A percentile compares a stretch with the other conserved stretches of the same genome.
Evolutionary conservation across 2,888 invertebrate genomes (phyloP).

Genomic region (Lottia scabra): DNA sequence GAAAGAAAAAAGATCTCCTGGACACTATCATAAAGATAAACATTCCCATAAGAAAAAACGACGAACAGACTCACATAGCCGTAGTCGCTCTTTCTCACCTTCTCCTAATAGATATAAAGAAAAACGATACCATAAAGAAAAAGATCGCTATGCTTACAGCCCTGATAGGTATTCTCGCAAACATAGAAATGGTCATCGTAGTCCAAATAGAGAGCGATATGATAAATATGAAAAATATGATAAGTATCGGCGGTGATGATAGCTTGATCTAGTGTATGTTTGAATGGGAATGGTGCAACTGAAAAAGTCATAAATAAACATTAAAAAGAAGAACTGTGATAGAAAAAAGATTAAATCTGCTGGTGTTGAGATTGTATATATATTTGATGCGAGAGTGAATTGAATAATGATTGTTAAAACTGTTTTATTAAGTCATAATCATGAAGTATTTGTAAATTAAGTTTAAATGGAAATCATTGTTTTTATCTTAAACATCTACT

Average conservation of each 20-base stretch:
- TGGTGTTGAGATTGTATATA: too few relatives aligned
- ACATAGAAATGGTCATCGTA: slow-evolving; percentile 40
- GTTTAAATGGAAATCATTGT: too few relatives aligned
- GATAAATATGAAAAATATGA: slow-evolving; percentile 41
- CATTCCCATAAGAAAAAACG: slow-evolving; percentile 48
- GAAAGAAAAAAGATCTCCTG: slow-evolving; percentile 42
- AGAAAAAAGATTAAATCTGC: neutral
- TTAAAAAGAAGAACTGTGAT: neutral
- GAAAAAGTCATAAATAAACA: neutral
- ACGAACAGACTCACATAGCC: slow-evolving; percentile 37
- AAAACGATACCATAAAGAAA: slow-evolving; percentile 5
- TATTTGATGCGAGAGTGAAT: too few relatives aligned
- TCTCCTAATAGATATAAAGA: neutral
- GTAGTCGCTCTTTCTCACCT: slow-evolving; percentile 37
- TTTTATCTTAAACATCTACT: too few relatives aligned
- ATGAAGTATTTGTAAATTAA: too few relatives aligned
- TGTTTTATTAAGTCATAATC: too few relatives aligned
- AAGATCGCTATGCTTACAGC: slow-evolving; percentile 13
- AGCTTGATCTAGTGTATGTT: neutral
- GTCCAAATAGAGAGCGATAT: slow-evolving; percentile 38
- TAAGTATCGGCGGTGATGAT: neutral
- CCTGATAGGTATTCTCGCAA: slow-evolving; percentile 36
- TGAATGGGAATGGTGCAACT: neutral
- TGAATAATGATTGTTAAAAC: too few relatives aligned
- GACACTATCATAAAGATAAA: slow-evolving; percentile 41